Conservation (phyloP, 2,797 vertebrate species). For the Loriculus beryllinus region DNA sequence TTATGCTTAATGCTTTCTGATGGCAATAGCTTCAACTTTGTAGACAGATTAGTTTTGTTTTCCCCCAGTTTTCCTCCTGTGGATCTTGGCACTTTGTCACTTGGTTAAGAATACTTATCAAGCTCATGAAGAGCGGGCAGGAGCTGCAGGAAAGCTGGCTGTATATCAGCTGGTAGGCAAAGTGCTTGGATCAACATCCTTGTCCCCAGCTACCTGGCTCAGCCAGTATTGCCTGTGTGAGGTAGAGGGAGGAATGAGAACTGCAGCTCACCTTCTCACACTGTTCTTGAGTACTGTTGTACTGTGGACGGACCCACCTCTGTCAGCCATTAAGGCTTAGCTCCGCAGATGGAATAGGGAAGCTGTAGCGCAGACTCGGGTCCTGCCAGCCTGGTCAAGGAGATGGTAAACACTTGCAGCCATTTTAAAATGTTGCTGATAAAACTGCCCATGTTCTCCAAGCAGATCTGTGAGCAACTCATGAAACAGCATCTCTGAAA, state of each 20-base stretch:
- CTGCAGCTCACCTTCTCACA: rapidly evolving
- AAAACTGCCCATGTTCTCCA: background rate
- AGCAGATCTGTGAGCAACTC: background rate
- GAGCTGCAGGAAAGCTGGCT: background rate
- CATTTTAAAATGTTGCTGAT: background rate
- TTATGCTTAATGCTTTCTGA: background rate
- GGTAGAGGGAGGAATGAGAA: background rate
- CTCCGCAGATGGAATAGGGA: rapidly evolving
- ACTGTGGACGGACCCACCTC: background rate
- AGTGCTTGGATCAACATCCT: background rate
- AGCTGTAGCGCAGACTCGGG: background rate
- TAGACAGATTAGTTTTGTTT: background rate
- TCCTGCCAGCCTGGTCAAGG: background rate
- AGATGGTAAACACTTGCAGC: background rate
- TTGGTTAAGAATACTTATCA: background rate
- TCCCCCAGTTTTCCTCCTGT: background rate
- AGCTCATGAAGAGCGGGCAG: background rate
- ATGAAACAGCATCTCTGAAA: background rate
- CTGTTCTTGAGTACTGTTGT: rapidly evolving
- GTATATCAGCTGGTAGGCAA: background rate
- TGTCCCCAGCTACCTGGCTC: background rate
- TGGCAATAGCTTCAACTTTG: background rate
- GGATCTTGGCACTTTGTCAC: background rate
- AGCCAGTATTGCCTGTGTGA: background rate
- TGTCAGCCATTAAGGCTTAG: background rate